A percentile compares a stretch with the other conserved stretches of the same genome.
Evolutionary conservation across 2,113 vertebrate genomes (phyloP).

Genomic region (Micronycteris hirsuta): DNA sequence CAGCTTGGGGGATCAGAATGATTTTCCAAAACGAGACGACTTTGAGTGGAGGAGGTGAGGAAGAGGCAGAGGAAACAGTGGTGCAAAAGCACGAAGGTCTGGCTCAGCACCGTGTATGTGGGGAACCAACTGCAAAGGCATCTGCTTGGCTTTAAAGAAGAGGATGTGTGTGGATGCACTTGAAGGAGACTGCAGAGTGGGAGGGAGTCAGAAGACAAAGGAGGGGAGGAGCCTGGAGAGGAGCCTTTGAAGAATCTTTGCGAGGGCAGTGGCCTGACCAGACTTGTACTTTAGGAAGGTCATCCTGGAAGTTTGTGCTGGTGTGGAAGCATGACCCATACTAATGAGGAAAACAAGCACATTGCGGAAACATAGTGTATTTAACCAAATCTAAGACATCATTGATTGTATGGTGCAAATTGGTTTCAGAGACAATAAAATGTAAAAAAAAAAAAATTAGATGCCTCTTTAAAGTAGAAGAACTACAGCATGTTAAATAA

Average conservation of each 20-base stretch:
- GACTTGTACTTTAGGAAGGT: not conserved
- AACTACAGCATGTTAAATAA: not conserved
- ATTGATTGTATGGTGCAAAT: not conserved
- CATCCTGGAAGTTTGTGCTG: not conserved
- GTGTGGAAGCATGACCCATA: not conserved
- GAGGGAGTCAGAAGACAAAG: not conserved
- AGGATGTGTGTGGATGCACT: not conserved
- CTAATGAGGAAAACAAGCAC: not conserved
- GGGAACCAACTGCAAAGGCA: not conserved
- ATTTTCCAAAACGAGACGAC: not conserved
- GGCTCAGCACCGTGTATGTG: not conserved
- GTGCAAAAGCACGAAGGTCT: not conserved
- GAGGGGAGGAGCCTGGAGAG: not conserved
- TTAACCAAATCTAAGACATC: not conserved
- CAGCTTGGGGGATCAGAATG: not conserved
- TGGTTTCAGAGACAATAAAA: constrained; percentile 26
- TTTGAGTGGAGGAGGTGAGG: not conserved
- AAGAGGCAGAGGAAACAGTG: not conserved
- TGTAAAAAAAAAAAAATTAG: not conserved
- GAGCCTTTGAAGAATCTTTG: not conserved
- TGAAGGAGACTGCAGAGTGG: not conserved
- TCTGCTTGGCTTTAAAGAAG: not conserved
- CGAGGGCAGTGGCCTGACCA: not conserved
- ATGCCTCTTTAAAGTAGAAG: not conserved
- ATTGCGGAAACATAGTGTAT: not conserved